phyloP scores from a whole-genome alignment of 2,888 invertebrate species.

The Villa cingulata region DNA sequence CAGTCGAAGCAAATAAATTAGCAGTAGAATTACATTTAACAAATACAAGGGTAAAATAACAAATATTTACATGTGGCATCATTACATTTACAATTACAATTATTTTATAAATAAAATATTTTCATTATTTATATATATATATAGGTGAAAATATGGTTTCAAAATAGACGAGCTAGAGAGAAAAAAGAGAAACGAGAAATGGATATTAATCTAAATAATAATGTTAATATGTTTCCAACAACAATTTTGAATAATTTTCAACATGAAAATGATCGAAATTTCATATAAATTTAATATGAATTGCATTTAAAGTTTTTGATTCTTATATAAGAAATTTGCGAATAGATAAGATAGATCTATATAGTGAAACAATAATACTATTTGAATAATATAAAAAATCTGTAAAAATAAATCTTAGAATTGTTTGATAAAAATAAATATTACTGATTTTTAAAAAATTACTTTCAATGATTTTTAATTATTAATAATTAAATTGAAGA shows the following conservation, averaged over 20 bases:
- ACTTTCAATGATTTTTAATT: too few relatives aligned
- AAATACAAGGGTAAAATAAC: slow-evolving; percentile 46
- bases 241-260: background rate
- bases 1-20: slow-evolving; percentile 48
- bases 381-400: too few relatives aligned
- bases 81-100: too few relatives aligned
- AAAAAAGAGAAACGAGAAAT: slow-evolving; percentile 46
- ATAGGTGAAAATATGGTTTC: slow-evolving; percentile 27
- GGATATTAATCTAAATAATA: background rate
- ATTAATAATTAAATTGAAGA: too few relatives aligned
- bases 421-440: too few relatives aligned
- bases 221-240: background rate
- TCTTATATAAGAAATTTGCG: too few relatives aligned
- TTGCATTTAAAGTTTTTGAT: too few relatives aligned
- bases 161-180: slow-evolving; percentile 60
- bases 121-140: background rate
- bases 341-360: too few relatives aligned
- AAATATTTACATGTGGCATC: background rate
- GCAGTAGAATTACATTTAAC: slow-evolving; percentile 47
- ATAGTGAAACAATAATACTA: too few relatives aligned
- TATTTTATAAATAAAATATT: slow-evolving; percentile 13
- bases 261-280: background rate
- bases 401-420: too few relatives aligned
- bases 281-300: too few relatives aligned
- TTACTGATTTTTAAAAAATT: too few relatives aligned